These are phyloP conservation scores for Lepidotrigona ventralis DNA, from an alignment of 1,140 invertebrate species.

Conservation along the genomic window DNA sequence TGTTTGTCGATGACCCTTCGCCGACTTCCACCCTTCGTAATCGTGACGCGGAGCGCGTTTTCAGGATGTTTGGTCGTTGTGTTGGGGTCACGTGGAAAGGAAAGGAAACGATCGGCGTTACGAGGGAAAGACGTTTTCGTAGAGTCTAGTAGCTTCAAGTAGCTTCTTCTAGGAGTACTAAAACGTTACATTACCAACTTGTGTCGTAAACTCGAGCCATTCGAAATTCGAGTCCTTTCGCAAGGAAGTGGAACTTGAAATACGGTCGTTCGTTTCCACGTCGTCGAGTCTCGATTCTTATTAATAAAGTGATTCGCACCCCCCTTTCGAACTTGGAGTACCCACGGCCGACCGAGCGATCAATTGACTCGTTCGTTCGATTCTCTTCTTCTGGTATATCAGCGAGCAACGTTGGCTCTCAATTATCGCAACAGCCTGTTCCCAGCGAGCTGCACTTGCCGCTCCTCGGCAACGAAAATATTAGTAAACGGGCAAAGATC, in stretches of 20 bases:
- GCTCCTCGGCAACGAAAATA: conserved; percentile 54
- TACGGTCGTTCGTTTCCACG: neutral
- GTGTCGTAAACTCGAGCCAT: too few relatives aligned
- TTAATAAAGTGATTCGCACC: conserved; percentile 23
- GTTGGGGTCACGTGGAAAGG: neutral
- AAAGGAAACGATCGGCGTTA: neutral
- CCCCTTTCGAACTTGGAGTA: neutral
- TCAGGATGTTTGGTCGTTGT: neutral
- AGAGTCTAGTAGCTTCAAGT: conserved; percentile 28
- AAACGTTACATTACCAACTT: neutral
- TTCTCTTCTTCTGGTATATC: conserved; percentile 20
- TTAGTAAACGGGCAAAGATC: conserved; percentile 58
- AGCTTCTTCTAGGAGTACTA: conserved; percentile 34
- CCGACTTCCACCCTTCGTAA: conserved; percentile 43
- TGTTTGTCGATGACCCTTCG: conserved; percentile 61
- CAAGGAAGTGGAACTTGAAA: neutral
- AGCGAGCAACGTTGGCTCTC: conserved; percentile 34
- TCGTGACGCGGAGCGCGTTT: conserved; percentile 28
- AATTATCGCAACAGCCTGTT: conserved; percentile 47
- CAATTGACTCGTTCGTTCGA: conserved; percentile 34
- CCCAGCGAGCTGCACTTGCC: conserved; percentile 27
- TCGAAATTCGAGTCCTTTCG: neutral
- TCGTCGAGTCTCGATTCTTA: neutral
- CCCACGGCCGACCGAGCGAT: conserved; percentile 8
- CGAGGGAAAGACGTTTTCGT: neutral